These are phyloP conservation scores for Drosophila longiperda DNA, from an alignment of 2,888 invertebrate genomes.

Conservation along the genomic window DNA sequence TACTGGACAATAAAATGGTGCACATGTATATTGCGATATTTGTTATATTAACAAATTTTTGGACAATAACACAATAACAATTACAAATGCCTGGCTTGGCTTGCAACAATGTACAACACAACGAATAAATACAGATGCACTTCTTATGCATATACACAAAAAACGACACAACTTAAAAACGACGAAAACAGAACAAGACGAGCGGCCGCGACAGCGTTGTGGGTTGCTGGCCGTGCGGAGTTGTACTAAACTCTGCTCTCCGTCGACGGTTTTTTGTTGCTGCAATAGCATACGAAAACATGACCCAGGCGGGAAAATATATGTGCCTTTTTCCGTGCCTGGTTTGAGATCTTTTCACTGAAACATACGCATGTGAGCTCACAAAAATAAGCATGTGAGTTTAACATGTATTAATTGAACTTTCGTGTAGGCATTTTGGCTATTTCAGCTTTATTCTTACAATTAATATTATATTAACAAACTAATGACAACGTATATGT, in stretches of 20 bases:
- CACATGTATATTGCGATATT: slow-evolving; percentile 37
- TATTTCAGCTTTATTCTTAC: background rate
- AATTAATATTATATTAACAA: background rate
- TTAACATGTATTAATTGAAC: background rate
- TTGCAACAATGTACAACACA: slow-evolving; percentile 51
- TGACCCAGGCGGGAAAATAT: slow-evolving; percentile 50
- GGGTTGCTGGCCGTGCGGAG: slow-evolving; percentile 72
- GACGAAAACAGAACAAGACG: slow-evolving; percentile 59
- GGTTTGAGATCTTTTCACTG: background rate
- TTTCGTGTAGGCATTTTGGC: background rate
- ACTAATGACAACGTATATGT: background rate
- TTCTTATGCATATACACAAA: slow-evolving; percentile 65
- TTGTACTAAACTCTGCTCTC: slow-evolving; percentile 74
- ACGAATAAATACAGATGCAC: slow-evolving; percentile 50
- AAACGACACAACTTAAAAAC: slow-evolving; percentile 69
- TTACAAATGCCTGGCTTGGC: slow-evolving; percentile 34
- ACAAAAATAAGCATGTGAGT: background rate
- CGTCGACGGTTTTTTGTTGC: slow-evolving; percentile 59
- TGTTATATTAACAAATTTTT: slow-evolving; percentile 41
- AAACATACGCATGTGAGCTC: background rate
- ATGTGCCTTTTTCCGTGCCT: slow-evolving; percentile 23
- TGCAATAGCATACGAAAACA: slow-evolving; percentile 56
- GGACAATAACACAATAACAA: slow-evolving; percentile 38
- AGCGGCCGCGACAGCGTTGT: slow-evolving; percentile 64
- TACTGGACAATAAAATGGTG: slow-evolving; percentile 32